Conservation (phyloP, 2,797 vertebrate genomes). For the Trematomus bernacchii region DNA sequence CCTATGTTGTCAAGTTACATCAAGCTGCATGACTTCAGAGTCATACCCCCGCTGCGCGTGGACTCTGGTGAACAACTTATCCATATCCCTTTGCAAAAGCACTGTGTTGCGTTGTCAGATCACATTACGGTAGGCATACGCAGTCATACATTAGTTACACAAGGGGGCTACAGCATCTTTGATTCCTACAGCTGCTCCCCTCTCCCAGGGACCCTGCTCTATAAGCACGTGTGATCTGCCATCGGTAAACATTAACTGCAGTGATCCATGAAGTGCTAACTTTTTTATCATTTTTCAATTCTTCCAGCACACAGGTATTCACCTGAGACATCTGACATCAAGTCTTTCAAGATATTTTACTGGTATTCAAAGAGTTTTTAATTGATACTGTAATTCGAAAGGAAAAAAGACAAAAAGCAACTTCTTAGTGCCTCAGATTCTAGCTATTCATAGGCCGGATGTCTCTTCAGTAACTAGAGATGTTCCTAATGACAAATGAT, state of each 20-base stretch:
- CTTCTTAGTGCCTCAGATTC: constrained; percentile 15
- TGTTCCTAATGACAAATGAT: too few relatives aligned
- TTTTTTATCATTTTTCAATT: constrained; percentile 39
- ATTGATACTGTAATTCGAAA: neutral
- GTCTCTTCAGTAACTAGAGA: neutral
- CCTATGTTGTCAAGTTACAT: constrained; percentile 68
- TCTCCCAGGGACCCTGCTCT: constrained; percentile 55
- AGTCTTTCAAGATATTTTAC: constrained; percentile 7
- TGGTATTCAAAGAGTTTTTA: neutral
- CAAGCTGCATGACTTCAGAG: constrained; percentile 62
- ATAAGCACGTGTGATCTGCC: constrained; percentile 58
- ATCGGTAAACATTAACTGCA: constrained; percentile 49
- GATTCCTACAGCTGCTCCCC: constrained; percentile 60
- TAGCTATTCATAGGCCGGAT: neutral
- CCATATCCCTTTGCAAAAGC: constrained; percentile 54
- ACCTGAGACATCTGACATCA: constrained; percentile 6
- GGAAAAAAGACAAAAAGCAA: neutral
- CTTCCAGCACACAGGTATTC: constrained; percentile 18
- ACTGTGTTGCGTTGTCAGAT: constrained; percentile 66
- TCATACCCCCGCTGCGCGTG: constrained; percentile 42
- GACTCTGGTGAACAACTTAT: constrained; percentile 54
- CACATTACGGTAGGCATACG: constrained; percentile 56
- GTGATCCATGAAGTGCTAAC: constrained; percentile 38
- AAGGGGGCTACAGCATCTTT: constrained; percentile 47
- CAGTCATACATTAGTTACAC: constrained; percentile 69